Evolutionary conservation across 1,140 invertebrate genomes (phyloP).

Genomic region (Pseudomyrmex cubaensis): DNA sequence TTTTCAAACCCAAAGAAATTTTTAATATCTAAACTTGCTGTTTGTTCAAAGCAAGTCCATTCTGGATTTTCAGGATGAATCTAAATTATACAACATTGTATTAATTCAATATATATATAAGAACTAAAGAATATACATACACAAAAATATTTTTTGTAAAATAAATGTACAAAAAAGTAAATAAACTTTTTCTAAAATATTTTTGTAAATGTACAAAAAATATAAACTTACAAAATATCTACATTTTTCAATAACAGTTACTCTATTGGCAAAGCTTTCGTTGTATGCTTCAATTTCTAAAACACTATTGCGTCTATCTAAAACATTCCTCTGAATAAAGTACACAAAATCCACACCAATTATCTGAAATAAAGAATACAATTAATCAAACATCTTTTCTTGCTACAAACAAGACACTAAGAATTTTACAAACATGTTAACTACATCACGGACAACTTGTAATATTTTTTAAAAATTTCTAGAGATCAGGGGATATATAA

Average conservation of each 20-base stretch:
- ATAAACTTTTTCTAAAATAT: no score
- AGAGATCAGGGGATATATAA: no score
- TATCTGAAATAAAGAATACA: slow-evolving; percentile 88
- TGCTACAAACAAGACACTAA: not conserved
- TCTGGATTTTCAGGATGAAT: slow-evolving; percentile 97
- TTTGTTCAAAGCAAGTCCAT: slow-evolving; percentile 99
- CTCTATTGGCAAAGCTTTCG: slow-evolving; percentile 95
- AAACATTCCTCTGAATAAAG: slow-evolving; percentile 96
- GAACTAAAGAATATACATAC: not conserved
- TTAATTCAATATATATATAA: slow-evolving; percentile 7
- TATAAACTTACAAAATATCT: slow-evolving; percentile 93
- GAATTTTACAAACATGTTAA: slow-evolving; percentile 27
- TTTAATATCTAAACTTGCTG: slow-evolving; percentile 96
- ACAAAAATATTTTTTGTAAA: no score
- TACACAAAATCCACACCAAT: slow-evolving; percentile 97
- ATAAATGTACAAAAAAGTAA: no score
- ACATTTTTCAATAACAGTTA: slow-evolving; percentile 96
- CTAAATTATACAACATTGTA: slow-evolving; percentile 84
- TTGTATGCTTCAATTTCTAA: slow-evolving; percentile 97
- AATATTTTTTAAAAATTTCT: slow-evolving; percentile 15
- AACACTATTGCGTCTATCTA: slow-evolving; percentile 92
- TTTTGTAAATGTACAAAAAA: not conserved
- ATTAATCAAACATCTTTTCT: slow-evolving; percentile 10
- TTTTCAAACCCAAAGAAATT: slow-evolving; percentile 98
- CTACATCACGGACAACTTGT: not conserved